phyloP scores from a whole-genome alignment of 2,888 invertebrate species.

The Diploptera punctata region DNA sequence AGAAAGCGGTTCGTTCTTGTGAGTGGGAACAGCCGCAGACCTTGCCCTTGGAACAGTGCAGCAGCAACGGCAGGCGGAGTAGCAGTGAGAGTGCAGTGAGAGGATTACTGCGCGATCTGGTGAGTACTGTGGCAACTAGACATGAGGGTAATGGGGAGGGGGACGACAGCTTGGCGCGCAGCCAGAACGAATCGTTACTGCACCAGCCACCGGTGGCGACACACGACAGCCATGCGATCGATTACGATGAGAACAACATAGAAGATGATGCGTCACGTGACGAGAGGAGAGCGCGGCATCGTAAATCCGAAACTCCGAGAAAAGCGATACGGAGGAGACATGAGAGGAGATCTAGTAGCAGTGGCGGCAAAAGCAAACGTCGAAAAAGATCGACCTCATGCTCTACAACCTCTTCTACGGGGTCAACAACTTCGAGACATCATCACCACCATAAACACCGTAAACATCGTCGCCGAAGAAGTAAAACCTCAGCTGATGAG shows the following conservation, averaged over 20 bases:
- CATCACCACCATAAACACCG: conserved; percentile 47
- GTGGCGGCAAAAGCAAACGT: conserved; percentile 47
- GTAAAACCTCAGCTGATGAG: conserved; percentile 43
- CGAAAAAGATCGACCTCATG: conserved; percentile 51
- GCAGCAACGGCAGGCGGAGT: not conserved
- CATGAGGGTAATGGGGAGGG: conserved; percentile 49
- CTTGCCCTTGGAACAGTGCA: conserved; percentile 20
- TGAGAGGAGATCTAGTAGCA: conserved; percentile 54
- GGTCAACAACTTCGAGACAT: conserved; percentile 45
- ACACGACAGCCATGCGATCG: conserved; percentile 49
- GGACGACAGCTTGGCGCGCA: conserved; percentile 46
- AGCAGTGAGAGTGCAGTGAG: conserved; percentile 30
- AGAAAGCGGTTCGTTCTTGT: conserved; percentile 32
- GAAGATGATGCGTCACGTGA: conserved; percentile 39
- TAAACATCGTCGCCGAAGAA: conserved; percentile 45
- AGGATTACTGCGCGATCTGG: conserved; percentile 46
- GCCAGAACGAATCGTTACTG: conserved; percentile 44
- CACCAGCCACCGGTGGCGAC: conserved; percentile 33
- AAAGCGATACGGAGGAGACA: conserved; percentile 44
- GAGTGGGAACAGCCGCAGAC: conserved; percentile 33
- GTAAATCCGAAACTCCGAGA: conserved; percentile 41
- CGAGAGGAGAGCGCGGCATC: conserved; percentile 49
- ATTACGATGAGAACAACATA: conserved; percentile 40
- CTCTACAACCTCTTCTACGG: conserved; percentile 46
- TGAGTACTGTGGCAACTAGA: conserved; percentile 49